phyloP scores from a whole-genome alignment of 2,113 vertebrate species.

The Lutjanus erythropterus region DNA sequence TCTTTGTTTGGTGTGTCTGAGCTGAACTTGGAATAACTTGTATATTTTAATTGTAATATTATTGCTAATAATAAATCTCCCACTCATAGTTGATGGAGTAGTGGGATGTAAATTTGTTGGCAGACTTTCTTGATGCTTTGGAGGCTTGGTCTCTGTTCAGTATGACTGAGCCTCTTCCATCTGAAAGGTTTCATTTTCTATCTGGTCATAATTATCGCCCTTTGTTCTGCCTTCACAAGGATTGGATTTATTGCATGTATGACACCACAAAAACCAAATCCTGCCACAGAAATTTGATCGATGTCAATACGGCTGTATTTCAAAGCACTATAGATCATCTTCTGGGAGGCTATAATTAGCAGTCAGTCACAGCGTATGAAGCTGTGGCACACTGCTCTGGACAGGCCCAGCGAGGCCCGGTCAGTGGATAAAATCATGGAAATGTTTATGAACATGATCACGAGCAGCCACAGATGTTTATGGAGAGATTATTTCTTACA shows the following conservation, averaged over 20 bases:
- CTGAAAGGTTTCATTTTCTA: constrained; percentile 10
- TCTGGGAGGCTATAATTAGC: constrained; percentile 27
- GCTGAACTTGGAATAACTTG: background rate
- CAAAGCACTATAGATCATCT: constrained; percentile 27
- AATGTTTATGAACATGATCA: constrained; percentile 49
- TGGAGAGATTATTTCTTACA: constrained; percentile 39
- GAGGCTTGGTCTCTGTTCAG: constrained; percentile 3
- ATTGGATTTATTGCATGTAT: constrained; percentile 38
- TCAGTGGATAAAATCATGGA: constrained; percentile 49
- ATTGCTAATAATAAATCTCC: background rate
- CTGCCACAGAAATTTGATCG: constrained; percentile 36
- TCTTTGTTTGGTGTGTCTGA: background rate
- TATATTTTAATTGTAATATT: background rate
- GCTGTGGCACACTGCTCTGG: constrained; percentile 20
- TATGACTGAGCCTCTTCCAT: constrained; percentile 2
- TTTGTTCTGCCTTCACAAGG: constrained; percentile 40
- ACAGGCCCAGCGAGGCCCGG: constrained; percentile 2
- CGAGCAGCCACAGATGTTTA: constrained; percentile 51
- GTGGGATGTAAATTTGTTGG: background rate
- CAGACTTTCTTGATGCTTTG: constrained; percentile 1
- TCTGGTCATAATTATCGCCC: constrained; percentile 28
- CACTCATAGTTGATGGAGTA: background rate
- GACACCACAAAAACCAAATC: constrained; percentile 48
- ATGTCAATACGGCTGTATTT: constrained; percentile 20
- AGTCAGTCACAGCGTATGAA: constrained; percentile 10